Conservation (phyloP, 2,113 vertebrate genomes). For the Serinus canaria region DNA sequence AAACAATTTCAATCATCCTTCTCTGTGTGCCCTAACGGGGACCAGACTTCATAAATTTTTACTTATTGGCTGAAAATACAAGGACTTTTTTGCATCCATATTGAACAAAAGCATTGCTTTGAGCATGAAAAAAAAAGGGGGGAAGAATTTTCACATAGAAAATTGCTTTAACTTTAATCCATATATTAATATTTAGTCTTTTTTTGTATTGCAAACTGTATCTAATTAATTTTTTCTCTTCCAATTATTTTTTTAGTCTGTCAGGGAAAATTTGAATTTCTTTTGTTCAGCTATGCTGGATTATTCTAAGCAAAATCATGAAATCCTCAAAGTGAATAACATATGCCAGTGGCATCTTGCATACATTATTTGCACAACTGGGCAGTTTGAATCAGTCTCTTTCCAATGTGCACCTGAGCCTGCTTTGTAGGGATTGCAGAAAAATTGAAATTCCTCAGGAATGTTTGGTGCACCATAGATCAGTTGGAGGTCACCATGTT, state of each 20-base stretch:
- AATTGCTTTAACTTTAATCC: background rate
- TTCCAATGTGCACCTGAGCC: background rate
- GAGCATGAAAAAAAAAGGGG: background rate
- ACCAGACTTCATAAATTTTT: background rate
- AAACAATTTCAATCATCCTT: background rate
- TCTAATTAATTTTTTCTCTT: background rate
- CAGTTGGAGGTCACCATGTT: conserved; percentile 46
- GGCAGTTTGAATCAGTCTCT: background rate
- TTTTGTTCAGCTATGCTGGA: background rate
- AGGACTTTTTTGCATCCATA: background rate
- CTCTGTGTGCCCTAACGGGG: background rate
- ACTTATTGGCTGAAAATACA: background rate
- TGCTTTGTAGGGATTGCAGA: background rate
- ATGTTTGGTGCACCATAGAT: background rate
- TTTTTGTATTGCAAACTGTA: background rate
- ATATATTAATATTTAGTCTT: background rate
- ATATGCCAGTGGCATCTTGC: background rate
- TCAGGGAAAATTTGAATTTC: background rate
- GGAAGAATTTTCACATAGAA: background rate
- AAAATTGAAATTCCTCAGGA: conserved; percentile 31
- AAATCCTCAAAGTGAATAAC: background rate
- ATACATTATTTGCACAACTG: background rate
- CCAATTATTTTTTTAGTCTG: background rate
- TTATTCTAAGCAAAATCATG: background rate
- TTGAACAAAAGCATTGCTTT: background rate